Conservation (phyloP, 2,888 invertebrate species). For the Ypsolopha sequella region DNA sequence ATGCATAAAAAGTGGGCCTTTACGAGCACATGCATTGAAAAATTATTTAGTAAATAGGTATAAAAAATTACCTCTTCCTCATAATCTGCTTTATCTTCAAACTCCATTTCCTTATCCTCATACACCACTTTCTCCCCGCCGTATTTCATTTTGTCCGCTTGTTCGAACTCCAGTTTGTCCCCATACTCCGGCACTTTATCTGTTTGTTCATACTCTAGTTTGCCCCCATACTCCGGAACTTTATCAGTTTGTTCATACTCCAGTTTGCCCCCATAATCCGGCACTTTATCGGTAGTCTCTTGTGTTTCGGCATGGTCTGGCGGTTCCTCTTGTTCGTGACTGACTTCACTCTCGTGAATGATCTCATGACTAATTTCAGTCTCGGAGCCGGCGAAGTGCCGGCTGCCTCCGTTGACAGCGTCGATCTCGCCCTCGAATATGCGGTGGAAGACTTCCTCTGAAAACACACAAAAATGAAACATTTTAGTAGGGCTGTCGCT, state of each 20-base stretch:
- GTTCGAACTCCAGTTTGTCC: too few species aligned
- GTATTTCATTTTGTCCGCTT: neutral
- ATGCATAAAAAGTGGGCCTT: too few species aligned
- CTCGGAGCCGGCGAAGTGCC: conserved; percentile 23
- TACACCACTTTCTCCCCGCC: neutral
- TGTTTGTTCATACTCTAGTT: too few species aligned
- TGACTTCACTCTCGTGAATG: neutral
- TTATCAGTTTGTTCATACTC: conserved; percentile 1
- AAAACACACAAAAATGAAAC: neutral
- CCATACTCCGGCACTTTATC: too few species aligned
- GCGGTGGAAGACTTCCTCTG: conserved; percentile 55
- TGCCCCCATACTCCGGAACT: too few species aligned
- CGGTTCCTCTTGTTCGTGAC: conserved; percentile 6
- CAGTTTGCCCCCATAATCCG: neutral
- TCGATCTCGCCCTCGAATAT: conserved; percentile 40
- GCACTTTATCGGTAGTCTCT: neutral
- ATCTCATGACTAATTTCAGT: conserved; percentile 5
- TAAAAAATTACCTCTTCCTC: too few species aligned
- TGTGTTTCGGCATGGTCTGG: neutral
- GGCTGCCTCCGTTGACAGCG: conserved; percentile 18
- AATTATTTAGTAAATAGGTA: too few species aligned
- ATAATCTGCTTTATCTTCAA: too few species aligned
- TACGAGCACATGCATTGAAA: too few species aligned
- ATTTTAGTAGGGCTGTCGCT: neutral
- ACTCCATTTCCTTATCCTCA: conserved; percentile 3